A percentile compares a stretch with the other conserved stretches of the same genome.
These are phyloP conservation scores for Pocota personata DNA, from an alignment of 2,888 invertebrate species.

Conservation along the genomic window DNA sequence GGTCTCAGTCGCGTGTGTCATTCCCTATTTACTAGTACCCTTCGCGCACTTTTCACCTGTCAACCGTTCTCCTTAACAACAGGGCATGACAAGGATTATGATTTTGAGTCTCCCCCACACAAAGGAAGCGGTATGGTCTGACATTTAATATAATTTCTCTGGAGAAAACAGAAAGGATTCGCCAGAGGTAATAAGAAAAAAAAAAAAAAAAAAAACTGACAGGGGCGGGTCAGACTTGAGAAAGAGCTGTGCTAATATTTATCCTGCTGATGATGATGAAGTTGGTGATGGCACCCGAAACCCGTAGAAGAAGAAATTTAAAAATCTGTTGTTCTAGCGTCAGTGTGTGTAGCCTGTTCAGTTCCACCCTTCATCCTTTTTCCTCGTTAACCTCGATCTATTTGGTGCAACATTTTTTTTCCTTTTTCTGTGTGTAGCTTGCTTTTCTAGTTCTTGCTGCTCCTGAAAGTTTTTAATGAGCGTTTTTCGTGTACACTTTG, in stretches of 20 bases:
- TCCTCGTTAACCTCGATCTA: constrained; percentile 39
- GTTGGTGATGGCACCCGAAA: constrained; percentile 42
- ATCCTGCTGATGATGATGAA: constrained; percentile 59
- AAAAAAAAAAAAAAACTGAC: constrained; percentile 12
- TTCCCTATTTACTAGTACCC: constrained; percentile 4
- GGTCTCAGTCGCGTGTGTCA: constrained; percentile 45
- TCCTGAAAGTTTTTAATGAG: constrained; percentile 67
- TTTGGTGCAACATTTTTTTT: constrained; percentile 46
- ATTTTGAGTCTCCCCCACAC: not conserved
- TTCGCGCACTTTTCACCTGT: constrained; percentile 48
- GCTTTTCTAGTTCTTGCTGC: constrained; percentile 45
- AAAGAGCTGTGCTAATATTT: constrained; percentile 64
- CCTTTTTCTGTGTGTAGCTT: constrained; percentile 1
- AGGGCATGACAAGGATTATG: constrained; percentile 25
- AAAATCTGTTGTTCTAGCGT: not conserved
- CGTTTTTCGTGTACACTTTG: constrained; percentile 61
- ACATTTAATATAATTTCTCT: constrained; percentile 62
- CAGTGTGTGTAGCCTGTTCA: constrained; percentile 8
- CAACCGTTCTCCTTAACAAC: constrained; percentile 17
- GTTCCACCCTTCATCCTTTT: constrained; percentile 5
- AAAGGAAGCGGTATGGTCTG: constrained; percentile 10
- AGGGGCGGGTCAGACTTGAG: constrained; percentile 45
- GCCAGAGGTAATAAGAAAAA: not conserved
- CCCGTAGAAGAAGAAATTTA: not conserved
- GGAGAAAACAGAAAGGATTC: constrained; percentile 28